Percentiles rank a stretch among this genome's conserved stretches.
Conservation (phyloP, 2,797 vertebrate genomes). For the Gambusia yucatana region DNA sequence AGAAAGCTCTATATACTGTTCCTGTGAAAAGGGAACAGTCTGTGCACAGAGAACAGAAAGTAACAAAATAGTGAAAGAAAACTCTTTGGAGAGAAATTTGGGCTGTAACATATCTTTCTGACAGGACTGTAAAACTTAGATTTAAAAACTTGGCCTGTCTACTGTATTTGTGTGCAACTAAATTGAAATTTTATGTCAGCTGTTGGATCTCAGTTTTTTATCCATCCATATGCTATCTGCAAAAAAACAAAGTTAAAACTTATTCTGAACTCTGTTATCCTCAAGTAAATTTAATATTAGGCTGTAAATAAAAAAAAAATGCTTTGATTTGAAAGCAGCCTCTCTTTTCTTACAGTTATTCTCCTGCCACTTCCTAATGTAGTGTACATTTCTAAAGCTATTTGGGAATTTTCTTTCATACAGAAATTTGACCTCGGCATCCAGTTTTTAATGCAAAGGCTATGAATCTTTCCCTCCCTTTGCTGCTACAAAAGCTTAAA, state of each 20-base stretch:
- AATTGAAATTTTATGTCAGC: not conserved
- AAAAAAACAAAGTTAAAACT: not conserved
- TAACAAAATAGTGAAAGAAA: not conserved
- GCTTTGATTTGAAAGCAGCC: not conserved
- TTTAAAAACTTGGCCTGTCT: not conserved
- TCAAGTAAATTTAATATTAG: not conserved
- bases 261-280: not conserved
- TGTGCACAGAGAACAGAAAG: not conserved
- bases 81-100: not conserved
- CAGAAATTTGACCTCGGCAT: not conserved
- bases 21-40: not conserved
- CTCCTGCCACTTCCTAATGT: not conserved
- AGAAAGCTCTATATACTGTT: not conserved
- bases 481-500: not conserved
- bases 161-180: not conserved
- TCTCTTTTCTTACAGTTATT: not conserved
- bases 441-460: not conserved
- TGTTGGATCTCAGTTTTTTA: not conserved
- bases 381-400: not conserved
- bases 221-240: not conserved
- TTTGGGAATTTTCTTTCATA: not conserved
- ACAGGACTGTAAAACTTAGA: not conserved
- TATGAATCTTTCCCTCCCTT: not conserved
- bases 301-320: not conserved
- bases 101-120: not conserved